A percentile compares a stretch with the other conserved stretches of the same genome.
These are phyloP conservation scores for Neoseiulus cucumeris DNA, from an alignment of 1,140 invertebrate species.

Conservation along the genomic window DNA sequence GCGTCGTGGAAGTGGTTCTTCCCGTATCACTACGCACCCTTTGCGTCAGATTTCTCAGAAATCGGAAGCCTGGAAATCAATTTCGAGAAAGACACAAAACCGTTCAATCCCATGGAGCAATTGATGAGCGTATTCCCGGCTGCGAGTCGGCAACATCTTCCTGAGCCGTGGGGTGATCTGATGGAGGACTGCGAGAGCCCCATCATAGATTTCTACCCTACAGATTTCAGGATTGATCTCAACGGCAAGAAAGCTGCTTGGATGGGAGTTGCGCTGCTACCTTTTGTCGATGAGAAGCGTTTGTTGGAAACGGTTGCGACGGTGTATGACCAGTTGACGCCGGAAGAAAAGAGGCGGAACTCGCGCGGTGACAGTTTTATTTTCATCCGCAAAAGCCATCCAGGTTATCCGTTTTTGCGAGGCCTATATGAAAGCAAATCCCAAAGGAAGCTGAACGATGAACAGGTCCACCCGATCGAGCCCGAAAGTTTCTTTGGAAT, in stretches of 20 bases:
- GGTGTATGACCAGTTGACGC: slow-evolving; percentile 15
- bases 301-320: slow-evolving; percentile 55
- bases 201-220: slow-evolving; percentile 98
- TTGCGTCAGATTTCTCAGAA: slow-evolving; percentile 94
- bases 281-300: slow-evolving; percentile 87
- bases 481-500: slow-evolving; percentile 44
- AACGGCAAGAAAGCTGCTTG: slow-evolving; percentile 99
- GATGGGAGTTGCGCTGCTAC: slow-evolving; percentile 75
- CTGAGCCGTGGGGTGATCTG: slow-evolving; percentile 70
- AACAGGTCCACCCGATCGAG: slow-evolving; percentile 25
- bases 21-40: slow-evolving; percentile 99
- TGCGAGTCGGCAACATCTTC: slow-evolving; percentile 79
- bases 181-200: slow-evolving; percentile 80
- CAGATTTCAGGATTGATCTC: slow-evolving; percentile 93
- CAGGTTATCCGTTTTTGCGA: slow-evolving; percentile 43
- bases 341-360: slow-evolving; percentile 31
- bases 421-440: slow-evolving; percentile 40
- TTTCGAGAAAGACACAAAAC: slow-evolving; percentile 69
- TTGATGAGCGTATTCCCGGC: slow-evolving; percentile 98
- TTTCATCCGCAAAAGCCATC: slow-evolving; percentile 49
- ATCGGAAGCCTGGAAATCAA: slow-evolving; percentile 59
- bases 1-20: slow-evolving; percentile 99
- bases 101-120: slow-evolving; percentile 91
- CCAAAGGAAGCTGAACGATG: slow-evolving; percentile 22
- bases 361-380: slow-evolving; percentile 51